Base-by-base conservation (phyloP, 2,888 invertebrate species). In the Cyclophora albipunctata region DNA sequence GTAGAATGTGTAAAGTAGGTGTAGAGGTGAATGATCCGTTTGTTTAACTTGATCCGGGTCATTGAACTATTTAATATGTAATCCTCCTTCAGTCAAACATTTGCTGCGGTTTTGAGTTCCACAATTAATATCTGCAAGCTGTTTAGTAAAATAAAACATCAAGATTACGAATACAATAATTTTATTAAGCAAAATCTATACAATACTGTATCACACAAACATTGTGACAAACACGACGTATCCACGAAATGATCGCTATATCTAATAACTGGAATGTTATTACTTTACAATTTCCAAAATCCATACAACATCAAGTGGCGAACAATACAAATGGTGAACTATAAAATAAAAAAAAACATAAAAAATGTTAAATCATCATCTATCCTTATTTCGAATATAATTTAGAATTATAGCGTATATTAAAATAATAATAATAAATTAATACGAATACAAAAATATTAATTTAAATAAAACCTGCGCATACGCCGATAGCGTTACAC, bases 111-210 rank as follows among this genome's bases (percentile, higher is more conserved):
- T 20, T 20, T 20, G 20, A 20, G 20, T 20, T 20, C 20, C 20
- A 20, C 20, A 20, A 20, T 20, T 20, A 20, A 20, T 20, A n/a
- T n/a, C n/a, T n/a, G n/a, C n/a, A 2, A 40, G 34, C 20, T 3
- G 5, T 7, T 5, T 5, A 20, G 34, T 7, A 48, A 40, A 59
- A 64, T 63, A 60, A 65, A 69, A 71, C 58, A 63, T 57, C 34
- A 47, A 45, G 43, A 49, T n/a, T 56, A 63, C 69, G 73, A 80
- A 75, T 83, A 81, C 74, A 78, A 71, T 76, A 75, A 71, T 73
- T 81, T 82, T 79, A 77, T 77, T 77, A 84, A 81, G 81, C 83
- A 70, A 81, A 75, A 74, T 74, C 75, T 82, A 84, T 78, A 76
- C 68, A 76, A 37, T 76, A 80, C 66, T 68, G 74, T 67, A 69